These are phyloP conservation scores for Cosmia trapezina DNA, from an alignment of 2,888 invertebrate genomes.

Conservation along the genomic window DNA sequence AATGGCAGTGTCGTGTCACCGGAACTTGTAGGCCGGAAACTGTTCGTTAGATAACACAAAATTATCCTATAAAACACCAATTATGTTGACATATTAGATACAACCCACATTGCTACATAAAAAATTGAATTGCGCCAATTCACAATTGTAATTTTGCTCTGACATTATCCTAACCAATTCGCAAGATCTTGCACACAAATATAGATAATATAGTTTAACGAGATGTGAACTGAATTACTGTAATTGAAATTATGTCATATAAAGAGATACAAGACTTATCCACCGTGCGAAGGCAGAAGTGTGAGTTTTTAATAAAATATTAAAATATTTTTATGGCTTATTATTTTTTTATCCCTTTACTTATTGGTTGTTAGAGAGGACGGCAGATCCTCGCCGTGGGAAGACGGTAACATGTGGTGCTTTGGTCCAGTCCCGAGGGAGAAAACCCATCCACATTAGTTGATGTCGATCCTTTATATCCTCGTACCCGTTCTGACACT, in stretches of 20 bases:
- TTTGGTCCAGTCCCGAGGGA: not conserved
- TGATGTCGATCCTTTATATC: no score
- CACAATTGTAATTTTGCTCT: slow-evolving; percentile 46
- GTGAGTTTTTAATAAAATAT: slow-evolving; percentile 83
- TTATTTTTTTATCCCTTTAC: slow-evolving; percentile 9
- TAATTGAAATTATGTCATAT: slow-evolving; percentile 72
- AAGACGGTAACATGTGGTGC: not conserved
- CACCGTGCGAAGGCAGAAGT: slow-evolving; percentile 78
- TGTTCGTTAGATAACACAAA: slow-evolving; percentile 36
- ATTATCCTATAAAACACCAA: slow-evolving; percentile 27
- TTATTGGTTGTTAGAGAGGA: not conserved
- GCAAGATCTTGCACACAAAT: slow-evolving; percentile 64
- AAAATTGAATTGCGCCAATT: slow-evolving; percentile 34
- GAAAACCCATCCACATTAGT: not conserved
- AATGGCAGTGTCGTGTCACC: slow-evolving; percentile 32
- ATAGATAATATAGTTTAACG: slow-evolving; percentile 58
- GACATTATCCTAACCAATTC: slow-evolving; percentile 40
- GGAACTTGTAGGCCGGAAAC: slow-evolving; percentile 54
- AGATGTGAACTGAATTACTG: slow-evolving; percentile 62
- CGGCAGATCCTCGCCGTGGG: not conserved
- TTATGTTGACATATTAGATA: slow-evolving; percentile 32
- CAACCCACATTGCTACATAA: slow-evolving; percentile 20
- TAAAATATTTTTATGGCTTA: slow-evolving; percentile 44
- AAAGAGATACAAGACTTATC: slow-evolving; percentile 89
- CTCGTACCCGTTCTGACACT: no score